These are phyloP conservation scores for Zapornia atra DNA, from an alignment of 2,113 vertebrate genomes.

Conservation along the genomic window DNA sequence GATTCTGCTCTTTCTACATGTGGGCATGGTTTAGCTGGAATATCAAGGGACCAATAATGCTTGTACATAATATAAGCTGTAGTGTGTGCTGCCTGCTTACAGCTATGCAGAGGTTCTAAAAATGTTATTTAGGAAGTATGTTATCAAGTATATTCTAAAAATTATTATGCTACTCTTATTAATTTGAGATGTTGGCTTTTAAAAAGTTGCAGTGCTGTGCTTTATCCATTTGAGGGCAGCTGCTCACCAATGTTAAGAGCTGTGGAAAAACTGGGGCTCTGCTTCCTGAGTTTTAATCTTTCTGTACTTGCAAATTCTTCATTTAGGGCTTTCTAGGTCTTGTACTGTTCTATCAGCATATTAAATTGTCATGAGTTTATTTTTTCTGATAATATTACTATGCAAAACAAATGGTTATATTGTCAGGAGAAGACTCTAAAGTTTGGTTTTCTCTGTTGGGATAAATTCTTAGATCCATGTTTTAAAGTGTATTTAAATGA, in stretches of 20 bases:
- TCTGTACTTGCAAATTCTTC: neutral
- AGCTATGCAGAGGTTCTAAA: neutral
- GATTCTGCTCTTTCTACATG: rapidly evolving
- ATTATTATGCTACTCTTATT: neutral
- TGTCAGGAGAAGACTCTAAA: neutral
- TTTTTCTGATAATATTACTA: neutral
- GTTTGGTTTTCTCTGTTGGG: neutral
- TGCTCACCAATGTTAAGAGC: conserved; percentile 13
- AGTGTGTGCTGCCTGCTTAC: neutral
- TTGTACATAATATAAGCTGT: neutral
- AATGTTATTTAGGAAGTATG: neutral
- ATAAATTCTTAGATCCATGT: neutral
- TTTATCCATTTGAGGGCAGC: conserved; percentile 76
- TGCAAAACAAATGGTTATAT: neutral
- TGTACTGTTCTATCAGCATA: neutral
- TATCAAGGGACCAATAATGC: neutral
- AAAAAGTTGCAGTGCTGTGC: conserved; percentile 44
- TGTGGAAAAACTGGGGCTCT: neutral
- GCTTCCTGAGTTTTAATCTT: neutral
- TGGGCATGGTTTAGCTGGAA: neutral
- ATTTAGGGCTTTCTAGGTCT: neutral
- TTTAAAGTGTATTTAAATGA: neutral
- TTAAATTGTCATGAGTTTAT: neutral
- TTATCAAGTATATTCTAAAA: neutral
- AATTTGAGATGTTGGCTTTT: neutral